Evolutionary conservation across 2,888 invertebrate species (phyloP), one percentile per base, ranked within the genome.

Genomic region (Temnothorax ravouxi): DNA sequence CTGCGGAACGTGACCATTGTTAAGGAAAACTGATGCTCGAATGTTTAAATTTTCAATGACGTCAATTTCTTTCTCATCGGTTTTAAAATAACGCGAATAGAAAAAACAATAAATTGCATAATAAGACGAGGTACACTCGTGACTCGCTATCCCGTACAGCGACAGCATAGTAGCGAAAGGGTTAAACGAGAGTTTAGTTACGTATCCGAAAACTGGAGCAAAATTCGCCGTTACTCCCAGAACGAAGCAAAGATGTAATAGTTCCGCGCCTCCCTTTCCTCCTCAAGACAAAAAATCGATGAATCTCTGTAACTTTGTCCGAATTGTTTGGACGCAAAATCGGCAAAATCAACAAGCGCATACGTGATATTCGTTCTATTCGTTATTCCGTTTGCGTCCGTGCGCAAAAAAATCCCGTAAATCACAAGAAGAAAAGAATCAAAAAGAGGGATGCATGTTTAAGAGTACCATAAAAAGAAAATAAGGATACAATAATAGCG

Each of bases 321-420:
- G 62, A 82, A 52, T 80, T 64, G 82, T 76, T 77, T 1, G 3
- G 15, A 15, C 6, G 29, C 11, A 6, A 59, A 56, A 3, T 56
- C 21, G 25, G 21, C 25, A 56, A 56, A 56, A 3, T 56, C 11
- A 56, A 56, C 54, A 56, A 56, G 25, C 2, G 6, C 15, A 29
- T 15, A 29, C 2, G 8, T 4, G 44, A 44, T 67, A 47, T 18
- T 29, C 29, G n/a, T 21, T 52, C 41, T 38, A 21, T 59, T 25
- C 21, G 13, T 44, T 11, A 11, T 29, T 6, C 9, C 6, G 21
- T 18, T 0, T 44, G 13, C 13, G 38, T 6, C 21, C 21, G 25
- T 29, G 29, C 3, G 29, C 29, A 29, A 67, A 9, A 44, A 6
- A 13, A 8, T 56, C 6, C 6, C 56, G 13, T 25, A 15, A 66